Conservation (phyloP, 2,113 vertebrate genomes). For the Anguilla rostrata region DNA sequence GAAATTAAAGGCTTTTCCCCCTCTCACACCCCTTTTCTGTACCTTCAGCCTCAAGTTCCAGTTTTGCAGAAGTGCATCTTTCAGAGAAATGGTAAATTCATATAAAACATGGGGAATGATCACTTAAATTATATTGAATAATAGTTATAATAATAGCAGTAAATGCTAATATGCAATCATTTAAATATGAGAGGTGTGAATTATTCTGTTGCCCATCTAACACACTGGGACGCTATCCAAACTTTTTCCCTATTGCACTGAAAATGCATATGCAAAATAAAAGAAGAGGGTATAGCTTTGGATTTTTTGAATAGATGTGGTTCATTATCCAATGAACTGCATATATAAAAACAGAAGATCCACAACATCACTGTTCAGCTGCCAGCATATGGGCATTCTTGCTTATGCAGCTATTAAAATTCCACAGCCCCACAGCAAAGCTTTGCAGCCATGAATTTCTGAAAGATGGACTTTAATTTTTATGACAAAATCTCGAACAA, state of each 20-base stretch:
- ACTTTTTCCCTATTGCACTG: not conserved
- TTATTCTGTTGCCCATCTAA: not conserved
- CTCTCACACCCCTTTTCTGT: too few species aligned
- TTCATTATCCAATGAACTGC: not conserved
- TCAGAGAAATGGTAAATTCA: slow-evolving; percentile 34
- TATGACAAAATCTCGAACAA: not conserved
- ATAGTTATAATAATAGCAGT: slow-evolving; percentile 18
- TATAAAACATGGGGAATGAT: slow-evolving; percentile 26
- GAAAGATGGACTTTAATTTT: not conserved
- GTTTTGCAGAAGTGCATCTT: slow-evolving; percentile 22
- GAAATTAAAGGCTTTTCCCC: too few species aligned
- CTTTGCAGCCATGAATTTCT: not conserved
- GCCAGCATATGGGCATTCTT: not conserved
- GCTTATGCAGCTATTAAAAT: not conserved
- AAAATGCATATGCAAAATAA: not conserved
- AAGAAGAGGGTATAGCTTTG: not conserved
- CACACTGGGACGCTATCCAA: slow-evolving; percentile 38
- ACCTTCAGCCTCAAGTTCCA: too few species aligned
- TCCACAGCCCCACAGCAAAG: not conserved
- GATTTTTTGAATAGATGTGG: not conserved
- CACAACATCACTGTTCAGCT: not conserved
- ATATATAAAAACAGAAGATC: slow-evolving; percentile 4
- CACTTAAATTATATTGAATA: too few species aligned
- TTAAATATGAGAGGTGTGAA: slow-evolving; percentile 24
- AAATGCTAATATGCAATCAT: slow-evolving; percentile 43